These are phyloP conservation scores for Caretta caretta DNA, from an alignment of 2,113 vertebrate genomes.

Conservation along the genomic window DNA sequence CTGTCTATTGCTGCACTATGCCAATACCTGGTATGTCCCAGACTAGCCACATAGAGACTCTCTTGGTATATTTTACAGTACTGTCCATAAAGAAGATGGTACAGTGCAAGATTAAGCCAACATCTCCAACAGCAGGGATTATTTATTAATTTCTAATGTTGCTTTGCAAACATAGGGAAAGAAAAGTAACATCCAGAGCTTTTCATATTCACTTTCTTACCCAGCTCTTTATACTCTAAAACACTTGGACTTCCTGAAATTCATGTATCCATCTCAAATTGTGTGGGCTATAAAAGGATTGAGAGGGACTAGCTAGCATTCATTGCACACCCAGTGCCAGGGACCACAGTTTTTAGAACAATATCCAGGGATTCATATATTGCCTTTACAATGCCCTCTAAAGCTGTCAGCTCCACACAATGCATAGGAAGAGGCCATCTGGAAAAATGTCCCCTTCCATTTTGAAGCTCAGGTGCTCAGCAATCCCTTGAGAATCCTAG, in stretches of 20 bases:
- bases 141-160: not conserved
- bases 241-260: not conserved
- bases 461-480: not conserved
- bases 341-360: conserved; percentile 15
- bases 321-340: not conserved
- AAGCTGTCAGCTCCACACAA: conserved; percentile 33
- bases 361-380: not conserved
- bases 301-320: not conserved
- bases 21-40: not conserved
- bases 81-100: not conserved
- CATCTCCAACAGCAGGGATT: not conserved
- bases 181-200: not conserved
- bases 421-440: conserved; percentile 44
- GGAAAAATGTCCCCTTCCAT: conserved; percentile 28
- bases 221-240: not conserved
- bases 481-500: not conserved
- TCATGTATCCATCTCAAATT: not conserved
- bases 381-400: not conserved
- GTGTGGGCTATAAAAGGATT: not conserved
- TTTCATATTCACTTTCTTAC: rapidly evolving
- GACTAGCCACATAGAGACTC: rapidly evolving
- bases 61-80: not conserved
- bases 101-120: not conserved
- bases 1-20: not conserved
- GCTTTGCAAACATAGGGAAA: not conserved